phyloP scores from a whole-genome alignment of 2,797 vertebrate species.

The Lates japonicus region DNA sequence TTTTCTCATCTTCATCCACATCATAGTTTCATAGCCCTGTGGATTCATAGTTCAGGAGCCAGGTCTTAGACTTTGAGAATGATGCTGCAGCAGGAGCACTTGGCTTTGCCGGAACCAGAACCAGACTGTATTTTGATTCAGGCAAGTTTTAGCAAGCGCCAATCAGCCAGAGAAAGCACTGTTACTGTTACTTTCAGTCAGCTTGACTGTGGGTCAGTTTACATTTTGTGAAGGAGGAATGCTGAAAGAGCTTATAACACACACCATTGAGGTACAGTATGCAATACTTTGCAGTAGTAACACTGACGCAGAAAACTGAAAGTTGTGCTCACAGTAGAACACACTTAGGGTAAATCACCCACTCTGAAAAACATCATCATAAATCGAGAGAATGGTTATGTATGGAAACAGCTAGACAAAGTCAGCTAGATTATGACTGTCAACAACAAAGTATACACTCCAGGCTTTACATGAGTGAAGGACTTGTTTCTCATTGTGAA shows the following conservation, averaged over 20 bases:
- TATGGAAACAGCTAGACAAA: background rate
- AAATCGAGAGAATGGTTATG: too few species aligned
- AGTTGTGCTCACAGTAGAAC: background rate
- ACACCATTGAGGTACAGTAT: background rate
- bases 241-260: constrained; percentile 1
- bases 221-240: background rate
- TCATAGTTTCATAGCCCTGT: background rate
- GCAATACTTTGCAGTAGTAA: too few species aligned
- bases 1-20: background rate
- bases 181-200: too few species aligned
- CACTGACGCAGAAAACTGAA: too few species aligned
- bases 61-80: background rate
- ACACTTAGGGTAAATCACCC: constrained; percentile 1
- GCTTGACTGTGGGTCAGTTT: background rate
- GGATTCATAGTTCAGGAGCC: background rate
- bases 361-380: background rate
- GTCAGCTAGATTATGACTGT: background rate
- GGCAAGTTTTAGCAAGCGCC: too few species aligned
- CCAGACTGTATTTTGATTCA: too few species aligned
- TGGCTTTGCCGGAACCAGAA: too few species aligned
- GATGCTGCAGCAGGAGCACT: background rate
- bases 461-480: background rate
- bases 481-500: background rate
- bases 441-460: too few species aligned
- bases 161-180: too few species aligned